A percentile compares a stretch with the other conserved stretches of the same genome.
Evolutionary conservation across 2,888 invertebrate species (phyloP).

Genomic region (Sepiola atlantica): DNA sequence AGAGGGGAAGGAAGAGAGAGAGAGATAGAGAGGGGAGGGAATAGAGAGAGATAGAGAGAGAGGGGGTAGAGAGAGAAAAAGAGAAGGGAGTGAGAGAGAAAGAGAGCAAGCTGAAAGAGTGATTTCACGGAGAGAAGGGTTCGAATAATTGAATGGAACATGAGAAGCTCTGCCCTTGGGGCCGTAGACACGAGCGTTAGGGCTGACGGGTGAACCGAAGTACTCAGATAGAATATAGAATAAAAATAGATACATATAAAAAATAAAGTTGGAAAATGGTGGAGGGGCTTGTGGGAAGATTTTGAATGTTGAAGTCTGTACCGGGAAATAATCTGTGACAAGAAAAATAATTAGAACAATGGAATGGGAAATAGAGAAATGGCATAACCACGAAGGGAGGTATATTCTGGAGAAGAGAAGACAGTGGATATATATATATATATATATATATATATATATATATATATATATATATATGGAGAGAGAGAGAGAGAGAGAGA

Average conservation of each 20-base stretch:
- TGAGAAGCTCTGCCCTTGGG: conserved; percentile 38
- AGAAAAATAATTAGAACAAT: conserved; percentile 44
- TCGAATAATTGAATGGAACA: conserved; percentile 41
- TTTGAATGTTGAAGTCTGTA: conserved; percentile 32
- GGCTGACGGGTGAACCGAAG: conserved; percentile 11
- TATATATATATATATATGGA: not conserved
- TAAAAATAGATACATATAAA: not conserved
- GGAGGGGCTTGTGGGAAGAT: conserved; percentile 35
- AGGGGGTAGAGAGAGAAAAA: not conserved
- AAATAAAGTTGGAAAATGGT: not conserved
- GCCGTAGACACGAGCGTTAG: conserved; percentile 34
- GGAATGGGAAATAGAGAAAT: not conserved
- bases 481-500: not conserved
- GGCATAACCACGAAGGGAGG: not conserved
- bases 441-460: too few relatives aligned
- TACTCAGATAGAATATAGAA: not conserved
- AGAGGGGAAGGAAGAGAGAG: not conserved
- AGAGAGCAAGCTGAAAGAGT: not conserved
- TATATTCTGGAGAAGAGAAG: not conserved
- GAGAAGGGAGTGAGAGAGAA: not conserved
- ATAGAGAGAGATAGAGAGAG: not conserved
- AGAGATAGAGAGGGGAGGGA: not conserved
- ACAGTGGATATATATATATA: not conserved
- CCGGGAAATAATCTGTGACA: conserved; percentile 40
- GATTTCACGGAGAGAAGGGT: conserved; percentile 15